Base-by-base conservation (phyloP, 2,888 invertebrate genomes). In the Heteropelma amictum region DNA sequence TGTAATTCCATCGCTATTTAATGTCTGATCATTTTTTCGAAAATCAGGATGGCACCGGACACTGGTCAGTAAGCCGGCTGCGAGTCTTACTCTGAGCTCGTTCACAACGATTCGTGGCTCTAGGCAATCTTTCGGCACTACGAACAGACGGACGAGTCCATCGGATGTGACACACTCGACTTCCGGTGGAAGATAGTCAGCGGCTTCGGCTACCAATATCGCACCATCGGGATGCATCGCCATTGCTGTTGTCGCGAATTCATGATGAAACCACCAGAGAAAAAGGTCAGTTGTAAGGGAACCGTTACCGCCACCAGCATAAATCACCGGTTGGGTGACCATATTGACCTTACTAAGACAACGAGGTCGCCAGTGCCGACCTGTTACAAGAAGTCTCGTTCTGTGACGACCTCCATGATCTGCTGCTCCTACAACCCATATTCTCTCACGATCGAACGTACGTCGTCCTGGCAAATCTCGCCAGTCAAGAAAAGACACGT, bases 231-330 rank as follows among this genome's bases (percentile, higher is more conserved):
- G 88, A 75, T 90, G 90, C 80, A 90, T 85, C 7, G 90, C 88
- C 77, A 89, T 82, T 0, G 90, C 90, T 0, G 90, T 89, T 0
- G 90, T 89, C 0, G 88, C 89, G 74, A 91, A 90, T 78, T 90
- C 90, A n/a, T 87, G 86, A 60, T 89, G 89, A 61, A 91, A 90
- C 90, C 90, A 91, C 90, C 90, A 90, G 4, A 89, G 84, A 70
- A 90, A 90, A 6, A 90, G 85, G 61, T 90, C 90, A 1, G 88
- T 84, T 0, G 90, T 90, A 1, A 90, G 79, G 1, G 84, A 84
- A 4, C 90, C 90, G 21, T 87, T 87, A 12, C 90, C 90, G 3
- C 90, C 90, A 0, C 90, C 90, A 0, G 90, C 90, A 76, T 90
- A 90, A 8, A 90, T 88, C 2, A 90, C 90, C 4, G 90, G 90